A percentile compares a stretch with the other conserved stretches of the same genome.
phyloP scores from a whole-genome alignment of 2,797 vertebrate genomes.

The Myoxocephalus aenaeus region DNA sequence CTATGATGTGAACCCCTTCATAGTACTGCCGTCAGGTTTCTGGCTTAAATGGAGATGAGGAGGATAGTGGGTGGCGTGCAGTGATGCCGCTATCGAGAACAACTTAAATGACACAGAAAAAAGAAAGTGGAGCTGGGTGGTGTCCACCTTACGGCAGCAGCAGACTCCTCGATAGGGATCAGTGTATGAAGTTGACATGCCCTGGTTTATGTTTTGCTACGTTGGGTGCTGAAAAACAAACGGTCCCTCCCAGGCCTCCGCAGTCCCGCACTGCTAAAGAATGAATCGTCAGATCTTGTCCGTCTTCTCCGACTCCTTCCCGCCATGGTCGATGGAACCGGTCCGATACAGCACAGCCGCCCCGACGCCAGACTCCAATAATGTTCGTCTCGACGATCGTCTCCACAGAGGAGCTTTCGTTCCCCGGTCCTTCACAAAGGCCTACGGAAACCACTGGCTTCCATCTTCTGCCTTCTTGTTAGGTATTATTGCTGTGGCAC shows the following conservation, averaged over 20 bases:
- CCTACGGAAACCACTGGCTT: slow-evolving; percentile 36
- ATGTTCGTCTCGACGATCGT: slow-evolving; percentile 30
- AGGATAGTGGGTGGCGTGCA: background rate
- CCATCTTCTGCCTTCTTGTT: slow-evolving; percentile 30
- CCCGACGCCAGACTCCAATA: slow-evolving; percentile 9
- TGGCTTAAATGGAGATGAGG: slow-evolving; percentile 66
- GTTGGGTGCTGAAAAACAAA: slow-evolving; percentile 68
- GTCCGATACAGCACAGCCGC: slow-evolving; percentile 13
- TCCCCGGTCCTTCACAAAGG: slow-evolving; percentile 19
- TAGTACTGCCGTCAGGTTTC: slow-evolving; percentile 58
- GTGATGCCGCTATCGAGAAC: slow-evolving; percentile 13
- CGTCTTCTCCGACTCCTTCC: slow-evolving; percentile 30
- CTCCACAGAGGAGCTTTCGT: slow-evolving; percentile 35
- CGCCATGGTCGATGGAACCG: slow-evolving; percentile 32
- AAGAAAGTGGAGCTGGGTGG: slow-evolving; percentile 30
- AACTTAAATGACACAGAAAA: slow-evolving; percentile 35
- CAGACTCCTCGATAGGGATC: slow-evolving; percentile 43
- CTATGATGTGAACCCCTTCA: slow-evolving; percentile 60
- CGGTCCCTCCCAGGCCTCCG: slow-evolving; percentile 31
- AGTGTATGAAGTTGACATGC: slow-evolving; percentile 45
- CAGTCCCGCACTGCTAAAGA: slow-evolving; percentile 51
- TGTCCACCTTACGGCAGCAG: slow-evolving; percentile 46
- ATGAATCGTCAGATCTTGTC: slow-evolving; percentile 34
- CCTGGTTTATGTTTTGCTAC: slow-evolving; percentile 75
- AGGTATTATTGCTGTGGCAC: slow-evolving; percentile 84